These are phyloP conservation scores for Pammene aurita DNA, from an alignment of 2,888 invertebrate genomes.

Conservation along the genomic window DNA sequence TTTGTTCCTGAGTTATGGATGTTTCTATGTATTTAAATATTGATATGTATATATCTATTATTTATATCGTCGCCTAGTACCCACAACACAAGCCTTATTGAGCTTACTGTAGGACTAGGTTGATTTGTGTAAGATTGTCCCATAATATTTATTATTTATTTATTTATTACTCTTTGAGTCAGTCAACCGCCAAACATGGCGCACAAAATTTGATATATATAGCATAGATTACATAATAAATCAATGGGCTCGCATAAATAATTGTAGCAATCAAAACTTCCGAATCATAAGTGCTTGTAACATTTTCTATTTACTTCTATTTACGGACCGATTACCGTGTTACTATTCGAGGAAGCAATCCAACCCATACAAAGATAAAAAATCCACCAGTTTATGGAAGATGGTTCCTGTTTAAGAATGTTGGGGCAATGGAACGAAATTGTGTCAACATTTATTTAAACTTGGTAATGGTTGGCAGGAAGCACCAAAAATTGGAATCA, in stretches of 20 bases:
- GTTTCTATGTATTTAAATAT: too few species aligned
- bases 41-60: too few species aligned
- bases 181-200: too few species aligned
- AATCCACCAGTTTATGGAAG: slow-evolving; percentile 71
- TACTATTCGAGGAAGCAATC: slow-evolving; percentile 75
- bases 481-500: slow-evolving; percentile 33
- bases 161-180: too few species aligned
- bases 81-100: too few species aligned
- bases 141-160: too few species aligned
- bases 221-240: too few species aligned
- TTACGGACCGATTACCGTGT: slow-evolving; percentile 73
- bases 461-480: slow-evolving; percentile 33
- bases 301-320: slow-evolving; percentile 56
- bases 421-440: slow-evolving; percentile 56
- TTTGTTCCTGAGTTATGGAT: too few species aligned
- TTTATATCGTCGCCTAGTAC: too few species aligned
- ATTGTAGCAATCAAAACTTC: not conserved
- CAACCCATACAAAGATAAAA: slow-evolving; percentile 77
- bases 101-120: too few species aligned
- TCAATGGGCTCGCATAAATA: not conserved
- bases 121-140: too few species aligned
- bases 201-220: too few species aligned
- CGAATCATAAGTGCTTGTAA: slow-evolving; percentile 1
- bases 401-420: slow-evolving; percentile 65
- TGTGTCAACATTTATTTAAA: slow-evolving; percentile 42